Conservation (phyloP, 2,888 invertebrate species). For the Acronicta alni region DNA sequence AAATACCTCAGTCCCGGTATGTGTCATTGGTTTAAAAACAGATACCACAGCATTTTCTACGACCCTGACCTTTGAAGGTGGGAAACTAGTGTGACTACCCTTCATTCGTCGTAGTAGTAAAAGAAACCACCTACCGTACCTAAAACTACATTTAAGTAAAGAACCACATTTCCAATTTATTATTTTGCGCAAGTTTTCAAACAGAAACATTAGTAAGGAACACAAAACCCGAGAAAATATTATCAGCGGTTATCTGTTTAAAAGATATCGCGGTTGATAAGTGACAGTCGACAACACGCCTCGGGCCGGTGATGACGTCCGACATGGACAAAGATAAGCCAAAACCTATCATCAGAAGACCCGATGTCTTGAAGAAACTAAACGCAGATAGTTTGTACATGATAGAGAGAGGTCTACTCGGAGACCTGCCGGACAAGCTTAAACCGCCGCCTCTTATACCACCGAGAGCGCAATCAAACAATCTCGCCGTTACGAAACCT, state of each 20-base stretch:
- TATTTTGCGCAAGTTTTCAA: constrained; percentile 39
- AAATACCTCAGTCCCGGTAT: no score
- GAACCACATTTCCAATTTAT: no score
- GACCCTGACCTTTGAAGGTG: no score
- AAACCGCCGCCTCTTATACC: constrained; percentile 74
- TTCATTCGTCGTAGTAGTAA: neutral
- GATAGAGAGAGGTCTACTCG: constrained; percentile 82
- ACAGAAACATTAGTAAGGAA: constrained; percentile 33
- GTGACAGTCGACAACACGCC: constrained; percentile 74
- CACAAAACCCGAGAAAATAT: constrained; percentile 59
- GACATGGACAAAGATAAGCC: constrained; percentile 78
- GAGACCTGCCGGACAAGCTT: constrained; percentile 80
- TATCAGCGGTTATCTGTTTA: constrained; percentile 78
- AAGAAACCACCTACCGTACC: neutral
- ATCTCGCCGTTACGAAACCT: constrained; percentile 84
- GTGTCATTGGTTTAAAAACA: no score
- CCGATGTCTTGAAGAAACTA: constrained; percentile 79
- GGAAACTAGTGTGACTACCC: neutral
- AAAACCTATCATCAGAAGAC: constrained; percentile 70
- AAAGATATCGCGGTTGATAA: constrained; percentile 72
- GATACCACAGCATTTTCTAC: no score
- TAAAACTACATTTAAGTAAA: neutral
- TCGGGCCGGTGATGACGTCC: constrained; percentile 77
- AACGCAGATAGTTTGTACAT: constrained; percentile 79
- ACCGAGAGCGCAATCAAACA: constrained; percentile 73